phyloP scores from a whole-genome alignment of 2,888 invertebrate species.

The Watsonalla binaria region DNA sequence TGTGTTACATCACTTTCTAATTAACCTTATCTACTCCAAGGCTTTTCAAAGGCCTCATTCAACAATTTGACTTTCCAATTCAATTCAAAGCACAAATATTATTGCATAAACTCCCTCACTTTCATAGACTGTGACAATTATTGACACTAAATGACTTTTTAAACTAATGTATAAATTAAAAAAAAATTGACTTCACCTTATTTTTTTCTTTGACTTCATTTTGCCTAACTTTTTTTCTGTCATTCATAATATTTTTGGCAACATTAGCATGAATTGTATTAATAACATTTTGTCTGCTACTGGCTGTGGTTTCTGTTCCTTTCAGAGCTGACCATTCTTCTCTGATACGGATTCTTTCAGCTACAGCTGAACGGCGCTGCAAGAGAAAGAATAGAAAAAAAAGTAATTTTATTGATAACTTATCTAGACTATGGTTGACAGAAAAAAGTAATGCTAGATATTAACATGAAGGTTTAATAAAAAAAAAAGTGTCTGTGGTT shows the following conservation, averaged over 20 bases:
- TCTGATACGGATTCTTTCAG: constrained; percentile 51
- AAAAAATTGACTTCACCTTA: background rate
- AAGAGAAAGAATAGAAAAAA: constrained; percentile 12
- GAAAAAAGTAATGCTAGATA: too few species aligned
- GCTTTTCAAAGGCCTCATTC: too few species aligned
- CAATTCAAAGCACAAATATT: too few species aligned
- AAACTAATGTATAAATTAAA: background rate
- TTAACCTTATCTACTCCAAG: too few species aligned
- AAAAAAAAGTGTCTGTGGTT: too few species aligned
- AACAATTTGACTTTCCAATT: too few species aligned
- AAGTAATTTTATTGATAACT: too few species aligned
- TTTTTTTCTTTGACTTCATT: background rate
- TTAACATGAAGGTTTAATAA: too few species aligned
- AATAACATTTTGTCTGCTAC: constrained; percentile 9
- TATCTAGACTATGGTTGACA: too few species aligned
- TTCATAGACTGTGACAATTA: background rate
- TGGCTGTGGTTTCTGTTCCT: constrained; percentile 28
- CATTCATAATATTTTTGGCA: background rate
- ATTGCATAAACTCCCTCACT: too few species aligned
- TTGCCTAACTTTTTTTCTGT: background rate
- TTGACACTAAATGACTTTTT: background rate
- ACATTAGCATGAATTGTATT: constrained; percentile 4
- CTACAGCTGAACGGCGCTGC: constrained; percentile 63
- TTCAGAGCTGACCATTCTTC: constrained; percentile 67
- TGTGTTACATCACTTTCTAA: too few species aligned